phyloP scores from a whole-genome alignment of 2,888 invertebrate species.

The Xestia xanthographa region DNA sequence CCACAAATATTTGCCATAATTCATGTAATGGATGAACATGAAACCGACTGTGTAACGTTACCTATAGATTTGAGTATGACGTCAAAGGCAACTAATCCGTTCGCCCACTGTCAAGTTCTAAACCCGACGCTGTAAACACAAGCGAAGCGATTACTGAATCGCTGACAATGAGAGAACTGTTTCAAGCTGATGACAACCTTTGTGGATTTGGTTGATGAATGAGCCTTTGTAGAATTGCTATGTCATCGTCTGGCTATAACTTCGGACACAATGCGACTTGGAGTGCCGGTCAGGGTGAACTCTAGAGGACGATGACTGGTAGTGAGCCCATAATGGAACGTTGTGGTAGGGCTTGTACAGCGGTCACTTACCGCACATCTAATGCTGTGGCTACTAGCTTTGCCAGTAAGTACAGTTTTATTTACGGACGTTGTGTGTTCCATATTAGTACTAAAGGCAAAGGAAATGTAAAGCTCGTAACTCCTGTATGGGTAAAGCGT shows the following conservation, averaged over 20 bases:
- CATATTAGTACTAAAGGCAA: not conserved
- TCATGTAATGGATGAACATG: constrained; percentile 13
- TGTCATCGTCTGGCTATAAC: not conserved
- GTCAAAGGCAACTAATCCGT: constrained; percentile 44
- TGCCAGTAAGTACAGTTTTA: not conserved
- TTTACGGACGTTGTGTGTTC: not conserved
- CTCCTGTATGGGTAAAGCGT: not conserved
- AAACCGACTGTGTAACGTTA: constrained; percentile 3
- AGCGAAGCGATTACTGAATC: constrained; percentile 18
- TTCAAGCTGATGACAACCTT: not conserved
- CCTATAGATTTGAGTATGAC: constrained; percentile 26
- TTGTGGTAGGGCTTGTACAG: not conserved
- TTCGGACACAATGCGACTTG: not conserved
- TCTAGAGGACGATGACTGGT: constrained; percentile 3
- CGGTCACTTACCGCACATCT: constrained; percentile 1
- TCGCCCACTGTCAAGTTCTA: constrained; percentile 39
- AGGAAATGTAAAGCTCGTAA: not conserved
- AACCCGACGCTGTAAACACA: constrained; percentile 8
- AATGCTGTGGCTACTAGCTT: not conserved
- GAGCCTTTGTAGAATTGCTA: not conserved
- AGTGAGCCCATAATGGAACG: not conserved
- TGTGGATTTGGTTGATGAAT: not conserved
- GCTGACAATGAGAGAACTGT: not conserved
- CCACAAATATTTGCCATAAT: constrained; percentile 6
- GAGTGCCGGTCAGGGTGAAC: not conserved